Evolutionary conservation across 2,888 invertebrate species (phyloP), one percentile per base, ranked within the genome.

Genomic region (Megalurothrips usitatus): DNA sequence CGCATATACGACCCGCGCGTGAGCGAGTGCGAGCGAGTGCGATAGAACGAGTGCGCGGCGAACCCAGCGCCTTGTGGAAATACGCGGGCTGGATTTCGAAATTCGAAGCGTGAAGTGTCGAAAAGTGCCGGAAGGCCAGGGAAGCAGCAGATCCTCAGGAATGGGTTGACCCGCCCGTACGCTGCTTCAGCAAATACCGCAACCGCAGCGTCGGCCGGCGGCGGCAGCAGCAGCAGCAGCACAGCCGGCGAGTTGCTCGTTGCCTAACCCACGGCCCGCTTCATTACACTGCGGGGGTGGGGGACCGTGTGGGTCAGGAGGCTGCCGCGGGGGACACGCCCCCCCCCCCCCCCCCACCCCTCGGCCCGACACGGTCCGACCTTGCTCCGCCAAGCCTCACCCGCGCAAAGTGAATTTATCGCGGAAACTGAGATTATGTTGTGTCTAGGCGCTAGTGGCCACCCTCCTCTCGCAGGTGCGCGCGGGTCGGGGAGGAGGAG

Each of bases 381-480:
- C 58, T 17, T 58, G 58, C 14, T 17, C 58, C 34, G 34, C n/a
- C 34, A 43, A 43, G 34, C 34, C 34, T 58, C 19, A 17, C 58
- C 58, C 58, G 58, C 58, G 58, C 58, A 58, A 58, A 58, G 58
- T 58, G 58, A 58, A 58, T 58, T 58, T 58, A 58, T 58, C 58
- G 58, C 58, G 58, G 58, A 58, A 58, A 58, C 58, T 58, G 58
- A 58, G 58, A 58, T 58, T 58, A 58, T 58, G 58, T 58, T 58
- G 58, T 58, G 58, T 58, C 58, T 58, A 17, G n/a, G 58, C 19
- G 58, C 19, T 58, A 19, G 58, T 17, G 17, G 58, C 58, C 58
- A 19, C 52, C 52, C 52, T 52, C 19, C 58, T 17, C 19, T 19
- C 58, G 17, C 52, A 52, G 52, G 14, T 19, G 19, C 52, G 19